These are phyloP conservation scores for Poeciliopsis gracilis DNA, from an alignment of 2,797 vertebrate genomes.

Conservation along the genomic window DNA sequence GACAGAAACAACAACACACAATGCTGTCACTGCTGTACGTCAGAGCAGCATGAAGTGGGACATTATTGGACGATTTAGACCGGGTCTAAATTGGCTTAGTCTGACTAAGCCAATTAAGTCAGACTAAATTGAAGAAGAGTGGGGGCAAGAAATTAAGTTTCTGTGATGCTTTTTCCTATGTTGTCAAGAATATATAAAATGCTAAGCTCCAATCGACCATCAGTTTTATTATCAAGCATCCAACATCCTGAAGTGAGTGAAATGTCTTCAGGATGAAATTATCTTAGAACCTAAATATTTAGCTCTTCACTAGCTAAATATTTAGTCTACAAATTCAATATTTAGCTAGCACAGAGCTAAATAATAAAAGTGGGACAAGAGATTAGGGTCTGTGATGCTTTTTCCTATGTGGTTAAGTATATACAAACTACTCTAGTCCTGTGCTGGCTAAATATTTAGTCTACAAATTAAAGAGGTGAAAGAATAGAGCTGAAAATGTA, in stretches of 20 bases:
- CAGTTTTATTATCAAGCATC: background rate
- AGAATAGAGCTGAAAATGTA: no score
- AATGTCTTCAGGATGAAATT: background rate
- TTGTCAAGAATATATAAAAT: background rate
- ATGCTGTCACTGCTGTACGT: background rate
- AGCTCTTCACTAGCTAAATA: no score
- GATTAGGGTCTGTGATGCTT: no score
- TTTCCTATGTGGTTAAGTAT: no score
- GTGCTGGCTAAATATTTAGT: no score
- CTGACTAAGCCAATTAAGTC: background rate
- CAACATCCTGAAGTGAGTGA: background rate
- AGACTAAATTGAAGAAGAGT: background rate
- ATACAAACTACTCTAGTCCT: no score
- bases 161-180: background rate
- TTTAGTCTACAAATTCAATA: no score
- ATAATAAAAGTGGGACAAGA: no score
- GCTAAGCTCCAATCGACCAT: background rate
- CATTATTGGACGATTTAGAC: background rate
- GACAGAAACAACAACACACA: background rate
- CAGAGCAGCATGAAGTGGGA: background rate
- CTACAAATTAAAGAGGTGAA: no score
- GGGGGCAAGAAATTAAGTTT: background rate
- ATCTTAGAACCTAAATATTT: no score
- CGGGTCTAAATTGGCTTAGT: background rate
- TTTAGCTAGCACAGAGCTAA: no score